phyloP scores from a whole-genome alignment of 1,140 invertebrate genomes.

The Sminthurinus signatus region DNA sequence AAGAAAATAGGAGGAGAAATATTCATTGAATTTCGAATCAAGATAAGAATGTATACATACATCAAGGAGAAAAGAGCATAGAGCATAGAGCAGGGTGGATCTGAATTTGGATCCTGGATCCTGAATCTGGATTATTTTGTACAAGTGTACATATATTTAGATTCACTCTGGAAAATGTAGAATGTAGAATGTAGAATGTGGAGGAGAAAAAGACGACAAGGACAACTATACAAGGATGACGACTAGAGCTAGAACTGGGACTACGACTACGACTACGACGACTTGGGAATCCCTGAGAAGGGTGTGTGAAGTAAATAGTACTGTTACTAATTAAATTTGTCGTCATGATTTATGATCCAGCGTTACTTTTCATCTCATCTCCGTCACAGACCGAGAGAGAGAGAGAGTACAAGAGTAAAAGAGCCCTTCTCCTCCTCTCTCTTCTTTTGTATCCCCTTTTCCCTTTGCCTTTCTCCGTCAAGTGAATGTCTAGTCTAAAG shows the following conservation, averaged over 20 bases:
- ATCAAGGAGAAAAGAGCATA: too few species aligned
- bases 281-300: constrained; percentile 3
- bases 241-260: too few species aligned
- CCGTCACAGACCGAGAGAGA: constrained; percentile 2
- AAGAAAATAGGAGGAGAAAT: not conserved
- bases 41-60: constrained; percentile 1
- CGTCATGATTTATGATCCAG: constrained; percentile 39
- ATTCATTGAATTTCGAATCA: constrained; percentile 11
- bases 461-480: too few species aligned
- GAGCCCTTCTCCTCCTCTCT: not conserved
- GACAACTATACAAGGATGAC: too few species aligned
- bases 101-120: too few species aligned
- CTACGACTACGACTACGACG: too few species aligned
- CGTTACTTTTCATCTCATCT: constrained; percentile 32
- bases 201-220: constrained; percentile 1
- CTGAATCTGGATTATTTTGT: too few species aligned
- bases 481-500: too few species aligned
- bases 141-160: too few species aligned
- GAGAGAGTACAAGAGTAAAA: not conserved
- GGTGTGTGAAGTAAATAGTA: constrained; percentile 15
- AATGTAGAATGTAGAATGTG: not conserved
- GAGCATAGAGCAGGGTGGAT: too few species aligned
- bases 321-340: constrained; percentile 41
- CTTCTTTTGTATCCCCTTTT: too few species aligned
- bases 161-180: too few species aligned